Evolutionary conservation across 2,113 vertebrate genomes (phyloP).

Genomic region (Sinocyclocheilus maitianheensis): DNA sequence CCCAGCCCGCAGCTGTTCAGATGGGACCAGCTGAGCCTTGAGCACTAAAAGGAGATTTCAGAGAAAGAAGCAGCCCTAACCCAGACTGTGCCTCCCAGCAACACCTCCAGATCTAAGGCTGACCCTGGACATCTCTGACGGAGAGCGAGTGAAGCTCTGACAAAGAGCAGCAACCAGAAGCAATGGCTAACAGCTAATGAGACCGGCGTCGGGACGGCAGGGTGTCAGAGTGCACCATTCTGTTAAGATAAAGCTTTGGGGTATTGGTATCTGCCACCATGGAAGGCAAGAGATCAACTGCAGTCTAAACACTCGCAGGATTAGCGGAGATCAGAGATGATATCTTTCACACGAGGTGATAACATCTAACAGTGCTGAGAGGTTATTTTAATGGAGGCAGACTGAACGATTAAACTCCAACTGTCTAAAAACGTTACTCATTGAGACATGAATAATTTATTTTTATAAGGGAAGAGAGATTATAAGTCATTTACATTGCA

Average conservation of each 20-base stretch:
- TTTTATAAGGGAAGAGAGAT: slow-evolving; percentile 54
- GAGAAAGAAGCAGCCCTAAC: slow-evolving; percentile 1
- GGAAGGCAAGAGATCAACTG: slow-evolving; percentile 20
- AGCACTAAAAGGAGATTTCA: not conserved
- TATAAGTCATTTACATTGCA: slow-evolving; percentile 64
- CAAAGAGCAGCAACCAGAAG: slow-evolving; percentile 21
- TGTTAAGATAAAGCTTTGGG: slow-evolving; percentile 27
- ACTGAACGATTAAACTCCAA: slow-evolving; percentile 28
- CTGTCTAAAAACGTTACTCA: slow-evolving; percentile 13
- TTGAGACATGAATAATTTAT: slow-evolving; percentile 57
- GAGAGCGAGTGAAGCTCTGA: slow-evolving; percentile 20
- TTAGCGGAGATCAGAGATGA: slow-evolving; percentile 22
- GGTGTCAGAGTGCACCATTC: slow-evolving; percentile 12
- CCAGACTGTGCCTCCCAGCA: not conserved
- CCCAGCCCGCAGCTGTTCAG: slow-evolving; percentile 43
- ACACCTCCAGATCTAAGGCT: slow-evolving; percentile 15
- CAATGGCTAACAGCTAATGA: not conserved
- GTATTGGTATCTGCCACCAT: slow-evolving; percentile 15
- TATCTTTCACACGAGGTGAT: slow-evolving; percentile 24
- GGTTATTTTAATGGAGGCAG: slow-evolving; percentile 34
- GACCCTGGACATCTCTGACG: slow-evolving; percentile 8
- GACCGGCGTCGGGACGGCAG: not conserved
- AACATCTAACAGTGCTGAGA: slow-evolving; percentile 39
- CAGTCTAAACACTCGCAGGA: slow-evolving; percentile 25
- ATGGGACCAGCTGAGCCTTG: slow-evolving; percentile 27